phyloP scores from a whole-genome alignment of 1,140 invertebrate species.

The Diorhabda sublineata region DNA sequence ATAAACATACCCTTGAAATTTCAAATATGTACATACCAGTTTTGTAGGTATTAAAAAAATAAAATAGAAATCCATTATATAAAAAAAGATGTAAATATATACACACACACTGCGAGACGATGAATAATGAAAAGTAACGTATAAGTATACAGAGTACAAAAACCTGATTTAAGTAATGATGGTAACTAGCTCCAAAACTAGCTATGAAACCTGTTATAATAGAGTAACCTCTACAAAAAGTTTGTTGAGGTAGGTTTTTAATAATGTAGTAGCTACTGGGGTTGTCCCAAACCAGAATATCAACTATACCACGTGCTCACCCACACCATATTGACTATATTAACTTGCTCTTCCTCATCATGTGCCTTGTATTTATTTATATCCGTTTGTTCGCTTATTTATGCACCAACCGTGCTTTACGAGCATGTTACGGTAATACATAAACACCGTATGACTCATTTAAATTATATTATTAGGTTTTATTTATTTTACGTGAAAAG shows the following conservation, averaged over 20 bases:
- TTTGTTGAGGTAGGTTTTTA: constrained; percentile 34
- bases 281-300: constrained; percentile 33
- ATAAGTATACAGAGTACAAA: constrained; percentile 19
- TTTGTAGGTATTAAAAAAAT: neutral
- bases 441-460: too few species aligned
- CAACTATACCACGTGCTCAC: constrained; percentile 21
- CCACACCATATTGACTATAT: constrained; percentile 11
- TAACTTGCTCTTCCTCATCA: neutral
- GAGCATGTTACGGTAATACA: neutral
- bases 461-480: too few species aligned
- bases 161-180: constrained; percentile 29
- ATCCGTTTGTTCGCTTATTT: constrained; percentile 3
- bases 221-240: constrained; percentile 31
- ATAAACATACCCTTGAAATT: too few species aligned
- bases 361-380: constrained; percentile 3
- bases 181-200: constrained; percentile 29
- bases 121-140: constrained; percentile 13
- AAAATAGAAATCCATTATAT: constrained; percentile 2
- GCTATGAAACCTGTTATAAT: constrained; percentile 33
- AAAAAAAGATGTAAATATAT: neutral
- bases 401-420: neutral
- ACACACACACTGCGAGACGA: constrained; percentile 1
- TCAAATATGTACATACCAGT: neutral
- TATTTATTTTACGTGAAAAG: too few species aligned
- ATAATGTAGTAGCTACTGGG: constrained; percentile 20